phyloP scores from a whole-genome alignment of 2,888 invertebrate species.

The Lagria hirta region DNA sequence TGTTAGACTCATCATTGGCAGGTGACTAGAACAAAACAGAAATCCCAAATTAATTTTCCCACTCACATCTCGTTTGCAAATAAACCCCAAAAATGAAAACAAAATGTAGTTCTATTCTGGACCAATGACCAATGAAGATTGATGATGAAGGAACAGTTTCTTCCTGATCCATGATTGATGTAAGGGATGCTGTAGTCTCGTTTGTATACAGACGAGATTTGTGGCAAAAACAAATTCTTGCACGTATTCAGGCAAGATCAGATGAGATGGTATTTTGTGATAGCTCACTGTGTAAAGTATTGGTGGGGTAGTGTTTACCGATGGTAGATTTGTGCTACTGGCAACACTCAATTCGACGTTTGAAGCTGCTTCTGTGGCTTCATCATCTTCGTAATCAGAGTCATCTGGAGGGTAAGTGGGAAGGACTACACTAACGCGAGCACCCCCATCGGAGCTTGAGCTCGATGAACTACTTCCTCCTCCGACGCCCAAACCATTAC shows the following conservation, averaged over 20 bases:
- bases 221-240: slow-evolving; percentile 27
- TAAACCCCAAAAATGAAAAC: background rate
- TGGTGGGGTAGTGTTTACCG: slow-evolving; percentile 30
- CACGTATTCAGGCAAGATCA: slow-evolving; percentile 37
- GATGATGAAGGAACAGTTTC: slow-evolving; percentile 4
- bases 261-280: slow-evolving; percentile 20
- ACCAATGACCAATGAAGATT: slow-evolving; percentile 22
- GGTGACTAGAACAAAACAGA: slow-evolving; percentile 46
- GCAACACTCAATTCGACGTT: slow-evolving; percentile 22
- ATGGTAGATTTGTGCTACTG: slow-evolving; percentile 1
- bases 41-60: slow-evolving; percentile 15
- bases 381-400: slow-evolving; percentile 57
- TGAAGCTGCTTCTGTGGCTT: slow-evolving; percentile 15
- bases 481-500: slow-evolving; percentile 57
- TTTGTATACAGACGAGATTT: slow-evolving; percentile 37
- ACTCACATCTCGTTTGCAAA: slow-evolving; percentile 2
- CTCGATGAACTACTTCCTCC: slow-evolving; percentile 57
- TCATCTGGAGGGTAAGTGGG: slow-evolving; percentile 71
- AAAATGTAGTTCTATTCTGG: too few relatives aligned
- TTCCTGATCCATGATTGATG: slow-evolving; percentile 16
- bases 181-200: slow-evolving; percentile 30
- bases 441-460: slow-evolving; percentile 54
- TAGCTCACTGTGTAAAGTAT: slow-evolving; percentile 41
- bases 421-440: slow-evolving; percentile 63
- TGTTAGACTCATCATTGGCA: slow-evolving; percentile 37